These are phyloP conservation scores for Corbicula japonica DNA, from an alignment of 2,888 invertebrate species.

Conservation along the genomic window DNA sequence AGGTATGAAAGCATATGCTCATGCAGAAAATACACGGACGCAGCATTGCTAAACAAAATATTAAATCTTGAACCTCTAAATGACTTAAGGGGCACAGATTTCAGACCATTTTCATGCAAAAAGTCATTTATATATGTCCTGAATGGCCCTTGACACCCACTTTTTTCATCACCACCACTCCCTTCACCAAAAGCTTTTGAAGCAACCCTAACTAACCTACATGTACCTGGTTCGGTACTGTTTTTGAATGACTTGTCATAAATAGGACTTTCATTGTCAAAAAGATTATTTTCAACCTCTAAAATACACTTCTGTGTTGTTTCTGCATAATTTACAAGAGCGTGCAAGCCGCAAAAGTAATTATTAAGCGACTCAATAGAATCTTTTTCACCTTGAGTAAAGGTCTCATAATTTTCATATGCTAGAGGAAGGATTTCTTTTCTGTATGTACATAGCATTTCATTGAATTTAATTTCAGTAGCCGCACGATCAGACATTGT, in stretches of 20 bases:
- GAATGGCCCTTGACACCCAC: constrained; percentile 43
- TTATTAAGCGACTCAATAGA: constrained; percentile 17
- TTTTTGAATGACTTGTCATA: constrained; percentile 36
- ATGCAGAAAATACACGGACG: constrained; percentile 53
- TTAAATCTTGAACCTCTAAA: constrained; percentile 47
- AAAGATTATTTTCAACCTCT: constrained; percentile 27
- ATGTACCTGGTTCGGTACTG: constrained; percentile 37
- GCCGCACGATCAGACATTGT: constrained; percentile 55
- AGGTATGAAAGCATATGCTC: constrained; percentile 47
- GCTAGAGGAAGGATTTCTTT: constrained; percentile 46
- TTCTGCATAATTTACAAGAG: constrained; percentile 54
- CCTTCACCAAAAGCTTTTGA: constrained; percentile 53
- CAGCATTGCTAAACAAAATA: constrained; percentile 49
- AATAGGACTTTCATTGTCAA: constrained; percentile 31
- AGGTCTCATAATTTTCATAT: constrained; percentile 17
- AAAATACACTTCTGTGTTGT: constrained; percentile 28
- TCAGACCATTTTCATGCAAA: constrained; percentile 16
- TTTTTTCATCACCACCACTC: constrained; percentile 52
- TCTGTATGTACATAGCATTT: constrained; percentile 28
- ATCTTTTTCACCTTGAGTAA: constrained; percentile 30
- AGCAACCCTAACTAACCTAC: constrained; percentile 42
- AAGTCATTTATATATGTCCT: constrained; percentile 19
- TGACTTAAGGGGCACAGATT: constrained; percentile 16
- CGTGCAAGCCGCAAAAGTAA: constrained; percentile 60
- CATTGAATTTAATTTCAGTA: constrained; percentile 43